Evolutionary conservation across 2,888 invertebrate genomes (phyloP).

Genomic region (Dryomyza anilis): DNA sequence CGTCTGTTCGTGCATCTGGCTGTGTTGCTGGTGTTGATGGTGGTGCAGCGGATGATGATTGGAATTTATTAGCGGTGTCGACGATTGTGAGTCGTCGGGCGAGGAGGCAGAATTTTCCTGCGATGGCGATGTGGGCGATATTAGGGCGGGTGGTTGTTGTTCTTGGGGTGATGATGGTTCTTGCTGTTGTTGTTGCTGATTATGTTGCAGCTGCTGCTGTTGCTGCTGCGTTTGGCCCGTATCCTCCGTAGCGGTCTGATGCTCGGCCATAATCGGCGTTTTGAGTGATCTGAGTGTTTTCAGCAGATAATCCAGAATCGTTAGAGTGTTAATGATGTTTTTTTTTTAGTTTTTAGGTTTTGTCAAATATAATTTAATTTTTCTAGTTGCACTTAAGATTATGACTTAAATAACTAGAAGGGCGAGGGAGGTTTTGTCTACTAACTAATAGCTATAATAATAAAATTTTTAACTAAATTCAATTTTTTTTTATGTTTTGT

Average conservation of each 20-base stretch:
- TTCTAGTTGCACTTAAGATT: slow-evolving; percentile 29
- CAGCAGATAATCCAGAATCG: slow-evolving; percentile 58
- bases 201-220: slow-evolving; percentile 46
- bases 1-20: slow-evolving; percentile 30
- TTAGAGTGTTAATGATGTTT: too few species aligned
- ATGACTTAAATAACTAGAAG: too few species aligned
- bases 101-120: slow-evolving; percentile 32
- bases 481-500: too few species aligned
- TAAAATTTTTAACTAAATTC: too few species aligned
- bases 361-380: slow-evolving; percentile 11
- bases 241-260: slow-evolving; percentile 60
- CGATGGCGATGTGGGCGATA: slow-evolving; percentile 38
- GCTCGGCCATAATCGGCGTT: slow-evolving; percentile 60
- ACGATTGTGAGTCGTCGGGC: slow-evolving; percentile 27
- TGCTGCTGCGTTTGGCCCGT: slow-evolving; percentile 57
- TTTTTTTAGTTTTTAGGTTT: slow-evolving; percentile 18
- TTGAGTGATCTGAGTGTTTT: slow-evolving; percentile 58
- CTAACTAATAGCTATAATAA: slow-evolving; percentile 4
- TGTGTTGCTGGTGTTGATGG: slow-evolving; percentile 30
- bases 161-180: slow-evolving; percentile 34
- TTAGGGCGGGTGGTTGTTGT: slow-evolving; percentile 40
- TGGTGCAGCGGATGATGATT: slow-evolving; percentile 34
- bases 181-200: slow-evolving; percentile 40
- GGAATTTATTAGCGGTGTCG: slow-evolving; percentile 7
- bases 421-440: background rate